These are phyloP conservation scores for Pyxicephalus adspersus DNA, from an alignment of 2,113 vertebrate species.

Conservation along the genomic window DNA sequence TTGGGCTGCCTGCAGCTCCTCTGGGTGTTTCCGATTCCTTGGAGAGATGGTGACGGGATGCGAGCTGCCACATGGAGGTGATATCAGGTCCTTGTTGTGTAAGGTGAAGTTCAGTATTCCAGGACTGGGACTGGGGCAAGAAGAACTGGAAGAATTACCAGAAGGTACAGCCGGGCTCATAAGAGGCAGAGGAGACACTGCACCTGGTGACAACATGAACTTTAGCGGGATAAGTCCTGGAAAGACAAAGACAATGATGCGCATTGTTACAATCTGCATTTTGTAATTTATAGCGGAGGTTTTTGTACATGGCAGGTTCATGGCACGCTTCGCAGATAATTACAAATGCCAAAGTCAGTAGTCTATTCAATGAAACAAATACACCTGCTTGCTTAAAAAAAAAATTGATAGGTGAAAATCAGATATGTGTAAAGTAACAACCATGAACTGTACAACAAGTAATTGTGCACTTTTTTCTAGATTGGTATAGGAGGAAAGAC, in stretches of 20 bases:
- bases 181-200: constrained; percentile 69
- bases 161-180: constrained; percentile 62
- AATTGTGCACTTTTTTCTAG: no score
- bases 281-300: no score
- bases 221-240: constrained; percentile 83
- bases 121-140: constrained; percentile 76
- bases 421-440: no score
- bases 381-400: no score
- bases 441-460: no score
- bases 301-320: no score
- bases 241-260: constrained; percentile 39
- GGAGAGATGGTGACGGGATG: constrained; percentile 63
- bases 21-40: constrained; percentile 58
- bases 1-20: constrained; percentile 68
- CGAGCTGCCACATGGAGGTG: constrained; percentile 63
- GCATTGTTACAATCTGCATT: background rate
- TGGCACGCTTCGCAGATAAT: no score
- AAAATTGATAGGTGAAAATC: no score
- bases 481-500: no score
- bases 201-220: constrained; percentile 73
- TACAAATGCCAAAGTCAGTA: no score
- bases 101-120: constrained; percentile 91
- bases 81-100: constrained; percentile 87
- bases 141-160: constrained; percentile 60
- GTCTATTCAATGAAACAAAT: no score